phyloP scores from a whole-genome alignment of 30 jellyfish, hydroid and myxozoan genomes.

The Rhopilema esculentum region DNA sequence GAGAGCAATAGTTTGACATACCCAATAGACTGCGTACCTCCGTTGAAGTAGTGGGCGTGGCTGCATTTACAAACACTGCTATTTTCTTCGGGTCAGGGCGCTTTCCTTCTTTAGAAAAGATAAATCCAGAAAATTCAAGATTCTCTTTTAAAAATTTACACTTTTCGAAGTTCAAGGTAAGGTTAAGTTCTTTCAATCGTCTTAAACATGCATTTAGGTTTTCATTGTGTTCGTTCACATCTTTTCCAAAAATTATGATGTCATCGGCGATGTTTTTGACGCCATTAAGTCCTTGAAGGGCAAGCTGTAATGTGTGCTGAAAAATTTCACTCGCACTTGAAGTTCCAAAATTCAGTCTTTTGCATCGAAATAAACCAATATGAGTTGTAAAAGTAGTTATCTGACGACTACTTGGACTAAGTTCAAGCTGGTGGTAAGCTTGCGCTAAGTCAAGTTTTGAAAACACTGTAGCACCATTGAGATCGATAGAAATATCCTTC shows the following conservation, averaged over 20 bases:
- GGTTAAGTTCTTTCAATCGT: neutral
- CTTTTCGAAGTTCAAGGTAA: slow-evolving; percentile 28
- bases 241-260: slow-evolving; percentile 15
- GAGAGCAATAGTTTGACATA: slow-evolving; percentile 36
- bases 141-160: slow-evolving; percentile 15
- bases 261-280: slow-evolving; percentile 10
- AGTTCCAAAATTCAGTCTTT: slow-evolving; percentile 34
- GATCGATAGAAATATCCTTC: slow-evolving; percentile 19
- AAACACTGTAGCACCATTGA: slow-evolving; percentile 35
- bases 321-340: slow-evolving; percentile 28
- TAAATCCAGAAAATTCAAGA: slow-evolving; percentile 30
- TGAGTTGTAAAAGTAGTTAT: slow-evolving; percentile 48
- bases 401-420: slow-evolving; percentile 12
- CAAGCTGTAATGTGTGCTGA: slow-evolving; percentile 19
- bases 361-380: slow-evolving; percentile 36
- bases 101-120: slow-evolving; percentile 30
- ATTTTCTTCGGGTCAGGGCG: slow-evolving; percentile 44
- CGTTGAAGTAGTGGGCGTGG: slow-evolving; percentile 16
- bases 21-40: slow-evolving; percentile 50
- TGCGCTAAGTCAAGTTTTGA: slow-evolving; percentile 27
- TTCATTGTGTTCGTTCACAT: slow-evolving; percentile 1
- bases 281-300: slow-evolving; percentile 29
- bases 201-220: slow-evolving; percentile 1
- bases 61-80: slow-evolving; percentile 19
- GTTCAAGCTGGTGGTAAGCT: slow-evolving; percentile 48